Evolutionary conservation across 53 echinoderm and acorn worm species (phyloP).

Genomic region (Apostichopus leukothele): DNA sequence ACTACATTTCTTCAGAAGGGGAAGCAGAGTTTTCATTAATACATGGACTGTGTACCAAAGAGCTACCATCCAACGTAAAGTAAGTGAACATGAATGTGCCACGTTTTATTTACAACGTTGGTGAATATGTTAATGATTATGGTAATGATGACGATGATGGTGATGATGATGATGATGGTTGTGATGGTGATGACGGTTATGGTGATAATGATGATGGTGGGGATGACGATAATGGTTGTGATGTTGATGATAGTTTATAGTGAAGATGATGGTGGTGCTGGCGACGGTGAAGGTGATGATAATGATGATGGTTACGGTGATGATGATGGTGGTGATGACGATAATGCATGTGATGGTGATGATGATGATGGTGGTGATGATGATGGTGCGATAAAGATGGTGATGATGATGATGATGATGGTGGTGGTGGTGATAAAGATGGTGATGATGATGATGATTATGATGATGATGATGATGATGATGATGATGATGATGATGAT

Average conservation of each 20-base stretch:
- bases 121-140: no score
- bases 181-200: background rate
- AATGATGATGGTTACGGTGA: background rate
- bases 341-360: background rate
- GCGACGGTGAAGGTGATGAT: no score
- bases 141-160: no score
- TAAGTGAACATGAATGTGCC: no score
- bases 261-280: no score
- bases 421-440: background rate
- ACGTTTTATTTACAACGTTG: no score
- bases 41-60: no score
- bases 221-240: background rate
- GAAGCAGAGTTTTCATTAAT: no score
- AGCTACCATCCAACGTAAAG: no score
- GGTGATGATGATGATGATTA: background rate
- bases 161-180: background rate
- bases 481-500: constrained; percentile 13
- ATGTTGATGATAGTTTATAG: background rate
- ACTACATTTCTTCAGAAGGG: no score
- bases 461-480: constrained; percentile 13
- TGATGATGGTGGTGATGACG: background rate
- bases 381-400: background rate
- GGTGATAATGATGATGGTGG: background rate
- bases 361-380: background rate
- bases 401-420: background rate